Percentiles rank a stretch among this genome's conserved stretches.
Evolutionary conservation across 2,888 invertebrate species (phyloP).

Genomic region (Dryomyza anilis): DNA sequence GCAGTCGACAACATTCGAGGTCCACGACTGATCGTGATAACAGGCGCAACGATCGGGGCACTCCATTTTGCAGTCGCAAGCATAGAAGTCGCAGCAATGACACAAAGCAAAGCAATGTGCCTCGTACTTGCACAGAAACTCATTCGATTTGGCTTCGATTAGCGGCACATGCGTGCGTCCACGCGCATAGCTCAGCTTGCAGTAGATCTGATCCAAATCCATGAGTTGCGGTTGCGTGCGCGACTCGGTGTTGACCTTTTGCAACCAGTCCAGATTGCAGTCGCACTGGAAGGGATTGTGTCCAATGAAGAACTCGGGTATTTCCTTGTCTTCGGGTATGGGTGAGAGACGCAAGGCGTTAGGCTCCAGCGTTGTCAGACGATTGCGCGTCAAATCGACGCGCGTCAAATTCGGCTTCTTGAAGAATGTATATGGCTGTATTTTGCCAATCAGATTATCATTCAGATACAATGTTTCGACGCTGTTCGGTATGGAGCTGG

Average conservation of each 20-base stretch:
- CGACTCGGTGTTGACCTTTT: constrained; percentile 81
- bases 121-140: constrained; percentile 91
- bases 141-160: constrained; percentile 83
- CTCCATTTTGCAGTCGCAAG: constrained; percentile 97
- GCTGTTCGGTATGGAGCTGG: constrained; percentile 80
- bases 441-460: constrained; percentile 84
- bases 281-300: constrained; percentile 94
- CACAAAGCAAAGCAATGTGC: constrained; percentile 93
- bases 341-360: constrained; percentile 84
- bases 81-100: constrained; percentile 95
- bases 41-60: constrained; percentile 93
- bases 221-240: constrained; percentile 86
- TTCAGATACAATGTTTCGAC: constrained; percentile 85
- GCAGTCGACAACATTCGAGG: constrained; percentile 91
- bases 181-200: constrained; percentile 84
- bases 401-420: constrained; percentile 88
- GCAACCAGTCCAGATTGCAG: constrained; percentile 95
- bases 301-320: constrained; percentile 90
- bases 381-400: constrained; percentile 91
- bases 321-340: constrained; percentile 75
- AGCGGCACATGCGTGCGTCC: constrained; percentile 83
- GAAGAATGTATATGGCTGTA: constrained; percentile 89
- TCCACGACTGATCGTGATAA: constrained; percentile 93
- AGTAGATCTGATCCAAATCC: constrained; percentile 88
- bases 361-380: constrained; percentile 86